Percentiles rank a stretch among this genome's conserved stretches.
These are phyloP conservation scores for Arremon aurantiirostris DNA, from an alignment of 2,797 vertebrate genomes.

Conservation along the genomic window DNA sequence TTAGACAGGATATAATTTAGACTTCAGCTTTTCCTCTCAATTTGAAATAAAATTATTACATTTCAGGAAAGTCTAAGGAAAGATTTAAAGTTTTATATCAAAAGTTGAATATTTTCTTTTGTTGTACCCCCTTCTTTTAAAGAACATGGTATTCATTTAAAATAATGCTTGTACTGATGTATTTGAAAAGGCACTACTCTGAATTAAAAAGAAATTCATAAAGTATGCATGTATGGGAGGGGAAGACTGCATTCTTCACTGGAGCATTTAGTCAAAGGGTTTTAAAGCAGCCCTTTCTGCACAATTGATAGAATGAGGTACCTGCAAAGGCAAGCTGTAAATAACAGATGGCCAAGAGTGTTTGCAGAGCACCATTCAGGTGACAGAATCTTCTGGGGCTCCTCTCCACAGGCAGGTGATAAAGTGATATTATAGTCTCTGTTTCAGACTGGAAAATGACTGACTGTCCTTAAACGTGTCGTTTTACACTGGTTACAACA, in stretches of 20 bases:
- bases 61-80: constrained; percentile 36
- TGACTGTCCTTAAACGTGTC: not conserved
- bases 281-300: not conserved
- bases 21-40: constrained; percentile 40
- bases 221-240: constrained; percentile 12
- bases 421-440: not conserved
- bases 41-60: constrained; percentile 60
- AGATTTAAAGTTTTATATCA: constrained; percentile 61
- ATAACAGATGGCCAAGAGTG: not conserved
- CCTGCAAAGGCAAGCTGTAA: not conserved
- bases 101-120: constrained; percentile 60
- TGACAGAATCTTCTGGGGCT: not conserved
- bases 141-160: constrained; percentile 40
- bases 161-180: constrained; percentile 5
- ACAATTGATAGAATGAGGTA: not conserved
- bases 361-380: not conserved
- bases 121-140: constrained; percentile 13
- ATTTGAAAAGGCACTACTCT: constrained; percentile 15
- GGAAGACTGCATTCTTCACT: not conserved
- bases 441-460: not conserved
- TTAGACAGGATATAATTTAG: constrained; percentile 66
- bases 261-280: not conserved
- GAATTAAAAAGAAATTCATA: constrained; percentile 42
- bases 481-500: not conserved
- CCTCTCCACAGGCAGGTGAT: not conserved